Evolutionary conservation across 2,888 invertebrate species (phyloP), one percentile per base, ranked within the genome.

Genomic region (Phengaris alcon): DNA sequence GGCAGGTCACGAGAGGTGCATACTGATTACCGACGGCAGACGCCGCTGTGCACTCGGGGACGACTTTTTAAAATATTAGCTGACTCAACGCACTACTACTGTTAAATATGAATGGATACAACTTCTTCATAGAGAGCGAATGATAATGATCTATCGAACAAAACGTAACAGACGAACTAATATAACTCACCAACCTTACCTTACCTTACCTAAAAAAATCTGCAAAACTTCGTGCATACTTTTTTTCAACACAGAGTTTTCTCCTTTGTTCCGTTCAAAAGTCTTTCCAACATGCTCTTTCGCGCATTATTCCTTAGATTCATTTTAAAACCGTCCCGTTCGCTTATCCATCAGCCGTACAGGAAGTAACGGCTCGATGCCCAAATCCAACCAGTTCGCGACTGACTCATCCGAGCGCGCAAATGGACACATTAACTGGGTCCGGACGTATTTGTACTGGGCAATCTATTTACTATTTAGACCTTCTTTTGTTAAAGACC

Each of bases 321-420:
- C 2, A 13, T 64, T 64, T 64, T 35, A 64, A 64, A 35, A 44
- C 48, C 48, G 48, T 5, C 91, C 91, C 91, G 88, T 86, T 83
- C 76, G 88, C 86, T 90, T 84, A 91, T 91, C 91, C 84, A 77
- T 64, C 51, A 72, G n/a, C 68, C 64, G 59, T 72, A 87, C 87
- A 89, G 89, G 90, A 88, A 81, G 85, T 91, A 91, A 90, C 91
- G 90, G 90, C 79, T 81, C 84, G 73, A 80, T 81, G 83, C 79
- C 88, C 87, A 88, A 82, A 88, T 87, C 82, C 57, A 78, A 64
- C 70, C 75, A 76, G 68, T 73, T 77, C 77, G 78, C 75, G 74
- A 77, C 73, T 79, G 77, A 75, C 78, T 79, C 78, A 77, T 77
- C 76, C 76, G 76, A 70, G 76, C 76, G 75, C 78, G 78, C 77